phyloP scores from a whole-genome alignment of 2,797 vertebrate genomes.

The Morelia viridis region DNA sequence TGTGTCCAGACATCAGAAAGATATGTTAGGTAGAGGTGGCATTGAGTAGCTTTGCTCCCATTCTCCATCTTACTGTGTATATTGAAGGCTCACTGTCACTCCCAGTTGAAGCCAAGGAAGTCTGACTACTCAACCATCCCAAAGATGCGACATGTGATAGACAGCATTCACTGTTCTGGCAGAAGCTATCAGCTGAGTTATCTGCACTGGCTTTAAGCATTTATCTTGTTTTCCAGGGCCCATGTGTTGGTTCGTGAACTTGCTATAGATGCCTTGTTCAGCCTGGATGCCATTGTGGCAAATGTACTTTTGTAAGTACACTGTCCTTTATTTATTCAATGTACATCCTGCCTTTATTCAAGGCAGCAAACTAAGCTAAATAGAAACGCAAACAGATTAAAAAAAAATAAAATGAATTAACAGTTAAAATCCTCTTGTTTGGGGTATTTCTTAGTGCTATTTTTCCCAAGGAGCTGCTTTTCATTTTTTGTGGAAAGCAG shows the following conservation, averaged over 20 bases:
- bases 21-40: background rate
- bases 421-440: background rate
- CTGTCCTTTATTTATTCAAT: background rate
- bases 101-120: background rate
- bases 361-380: background rate
- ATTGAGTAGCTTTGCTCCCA: background rate
- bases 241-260: conserved; percentile 83
- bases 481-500: background rate
- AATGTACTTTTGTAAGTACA: conserved; percentile 92
- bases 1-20: background rate
- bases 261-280: conserved; percentile 87
- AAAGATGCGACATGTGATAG: background rate
- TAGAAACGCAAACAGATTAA: background rate
- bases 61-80: background rate
- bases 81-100: background rate
- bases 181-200: background rate
- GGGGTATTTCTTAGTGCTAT: background rate
- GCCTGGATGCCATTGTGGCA: conserved; percentile 87
- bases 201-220: background rate
- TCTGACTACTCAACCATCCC: background rate
- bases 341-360: background rate
- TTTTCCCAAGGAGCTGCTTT: background rate
- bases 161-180: rapidly evolving
- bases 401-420: background rate
- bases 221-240: conserved; percentile 72